A percentile compares a stretch with the other conserved stretches of the same genome.
Evolutionary conservation across 2,113 vertebrate species (phyloP).

Genomic region (Gorilla gorilla): DNA sequence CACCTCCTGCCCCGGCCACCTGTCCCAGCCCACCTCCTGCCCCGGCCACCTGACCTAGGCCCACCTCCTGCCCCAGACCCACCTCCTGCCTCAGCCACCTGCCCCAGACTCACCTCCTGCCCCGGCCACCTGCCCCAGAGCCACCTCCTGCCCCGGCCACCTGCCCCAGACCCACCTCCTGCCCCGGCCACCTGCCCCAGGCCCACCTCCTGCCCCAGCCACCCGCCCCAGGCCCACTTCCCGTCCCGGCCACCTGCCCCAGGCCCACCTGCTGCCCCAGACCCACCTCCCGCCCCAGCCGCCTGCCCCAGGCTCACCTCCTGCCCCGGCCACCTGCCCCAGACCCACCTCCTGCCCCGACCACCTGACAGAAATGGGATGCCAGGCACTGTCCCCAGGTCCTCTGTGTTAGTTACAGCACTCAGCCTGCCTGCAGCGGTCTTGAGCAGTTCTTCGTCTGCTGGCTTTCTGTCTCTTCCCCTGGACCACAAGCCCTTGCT

Average conservation of each 20-base stretch:
- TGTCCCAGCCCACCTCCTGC: background rate
- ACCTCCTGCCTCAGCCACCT: too few species aligned
- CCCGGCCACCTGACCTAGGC: background rate
- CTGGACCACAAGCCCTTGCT: fast-evolving
- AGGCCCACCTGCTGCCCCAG: fast-evolving
- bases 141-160: too few species aligned
- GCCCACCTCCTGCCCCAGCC: background rate
- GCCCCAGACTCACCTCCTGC: too few species aligned
- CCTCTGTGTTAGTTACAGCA: background rate
- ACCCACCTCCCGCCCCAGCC: too few species aligned
- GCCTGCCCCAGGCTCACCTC: background rate
- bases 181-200: background rate
- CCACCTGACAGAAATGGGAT: too few species aligned
- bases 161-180: background rate
- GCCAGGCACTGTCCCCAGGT: background rate
- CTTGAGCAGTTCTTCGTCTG: background rate
- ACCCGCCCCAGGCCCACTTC: background rate
- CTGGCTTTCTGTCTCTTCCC: background rate
- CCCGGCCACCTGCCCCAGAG: fast-evolving
- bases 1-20: fast-evolving
- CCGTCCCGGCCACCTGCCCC: background rate
- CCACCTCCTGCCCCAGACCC: too few species aligned
- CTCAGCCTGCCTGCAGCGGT: background rate
- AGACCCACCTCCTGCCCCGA: background rate
- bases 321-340: background rate